Base-by-base conservation (phyloP, 2,113 vertebrate species). In the Callopanchax toddi region DNA sequence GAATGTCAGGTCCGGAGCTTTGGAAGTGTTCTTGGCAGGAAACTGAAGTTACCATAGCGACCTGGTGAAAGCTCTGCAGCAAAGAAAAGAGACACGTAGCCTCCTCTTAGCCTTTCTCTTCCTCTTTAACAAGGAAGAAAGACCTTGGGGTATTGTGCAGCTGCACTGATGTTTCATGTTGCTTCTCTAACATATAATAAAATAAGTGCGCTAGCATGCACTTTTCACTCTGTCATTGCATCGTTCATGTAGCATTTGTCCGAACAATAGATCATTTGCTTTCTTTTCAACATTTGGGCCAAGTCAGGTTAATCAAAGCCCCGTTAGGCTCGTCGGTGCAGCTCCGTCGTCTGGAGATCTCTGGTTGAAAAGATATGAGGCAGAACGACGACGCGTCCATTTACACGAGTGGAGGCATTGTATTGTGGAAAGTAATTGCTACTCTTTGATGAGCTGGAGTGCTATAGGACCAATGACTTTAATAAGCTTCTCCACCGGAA, bases 11-110 rank as follows among this genome's bases (percentile, higher is more conserved):
- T 78, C 70, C 83, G 78, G 56, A 78, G 84, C 82, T 81, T 70
- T 86, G 70, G 68, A 87, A 81, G 66, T 71, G 72, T 74, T 82
- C 67, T 82, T 89, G 87, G 87, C 80, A 89, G 72, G 77, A 86
- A 86, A 73, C 72, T 49, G 36, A 73, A 81, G 89, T 90, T 89
- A 82, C 89, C 87, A 90, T 90, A 83, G 87, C 83, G 84, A 90
- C 89, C 72, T 57, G 49, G 71, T 60, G 57, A 85, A 90, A 84
- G 70, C 74, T 68, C 74, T 73, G 79, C 79, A 74, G 81, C 69
- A 65, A 79, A 60, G 59, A 57, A 42, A 11, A 55, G 64, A 57
- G 40, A 73, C 29, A 53, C 2, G 48, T 16, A 40, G 16, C 18
- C n/a, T 52, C 50, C 50, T 53, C 50, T 26, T 36, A 36, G 29